Evolutionary conservation across 1,140 invertebrate genomes (phyloP).

Genomic region (Drosophila ercepeae): DNA sequence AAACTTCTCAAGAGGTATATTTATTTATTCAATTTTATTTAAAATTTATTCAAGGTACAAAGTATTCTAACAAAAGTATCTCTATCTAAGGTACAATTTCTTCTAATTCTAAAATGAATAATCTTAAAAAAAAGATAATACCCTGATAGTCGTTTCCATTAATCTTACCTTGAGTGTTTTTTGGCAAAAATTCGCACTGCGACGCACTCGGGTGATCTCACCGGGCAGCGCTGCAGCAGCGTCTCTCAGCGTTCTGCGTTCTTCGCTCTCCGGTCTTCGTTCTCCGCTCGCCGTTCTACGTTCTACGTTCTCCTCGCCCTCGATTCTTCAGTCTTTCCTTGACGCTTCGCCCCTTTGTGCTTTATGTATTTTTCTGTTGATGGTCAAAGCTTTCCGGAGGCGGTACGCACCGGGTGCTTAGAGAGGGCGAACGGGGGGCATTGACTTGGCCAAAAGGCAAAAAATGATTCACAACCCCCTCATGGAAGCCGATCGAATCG

Average conservation of each 20-base stretch:
- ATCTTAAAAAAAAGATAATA: too few relatives aligned
- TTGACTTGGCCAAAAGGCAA: conserved; percentile 53
- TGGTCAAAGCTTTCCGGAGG: not conserved
- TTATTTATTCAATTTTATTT: too few relatives aligned
- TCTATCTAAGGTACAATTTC: too few relatives aligned
- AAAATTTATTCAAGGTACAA: too few relatives aligned
- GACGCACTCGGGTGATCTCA: conserved; percentile 25
- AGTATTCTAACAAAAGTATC: too few relatives aligned
- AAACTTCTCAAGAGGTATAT: too few relatives aligned
- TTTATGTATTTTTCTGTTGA: not conserved
- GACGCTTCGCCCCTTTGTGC: not conserved
- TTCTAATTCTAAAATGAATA: too few relatives aligned
- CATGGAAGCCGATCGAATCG: conserved; percentile 12
- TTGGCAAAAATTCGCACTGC: not conserved
- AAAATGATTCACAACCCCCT: conserved; percentile 35
- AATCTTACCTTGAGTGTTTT: too few relatives aligned
- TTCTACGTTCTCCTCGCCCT: not conserved
- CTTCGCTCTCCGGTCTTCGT: not conserved
- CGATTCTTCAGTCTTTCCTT: not conserved
- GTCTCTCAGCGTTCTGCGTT: not conserved
- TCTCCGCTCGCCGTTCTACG: not conserved
- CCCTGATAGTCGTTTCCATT: too few relatives aligned
- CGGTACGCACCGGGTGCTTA: conserved; percentile 30
- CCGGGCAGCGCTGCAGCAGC: conserved; percentile 14
- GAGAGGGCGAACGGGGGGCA: conserved; percentile 28